Conservation (phyloP, 2,113 vertebrate genomes). For the Psilopsiagon aymara region DNA sequence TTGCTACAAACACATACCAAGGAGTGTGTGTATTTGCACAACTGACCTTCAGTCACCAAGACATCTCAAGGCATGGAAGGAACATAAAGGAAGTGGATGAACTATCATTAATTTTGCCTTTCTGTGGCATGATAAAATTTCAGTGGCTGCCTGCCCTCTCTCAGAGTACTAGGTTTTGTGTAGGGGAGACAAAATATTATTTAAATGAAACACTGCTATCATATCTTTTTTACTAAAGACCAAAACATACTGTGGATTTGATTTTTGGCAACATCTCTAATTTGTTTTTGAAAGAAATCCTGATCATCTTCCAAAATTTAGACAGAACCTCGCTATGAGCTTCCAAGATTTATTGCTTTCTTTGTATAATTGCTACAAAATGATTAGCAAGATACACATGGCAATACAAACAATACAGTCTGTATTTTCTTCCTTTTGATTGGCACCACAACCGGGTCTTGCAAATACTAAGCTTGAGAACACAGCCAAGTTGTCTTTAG, state of each 20-base stretch:
- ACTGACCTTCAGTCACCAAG: background rate
- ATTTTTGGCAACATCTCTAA: background rate
- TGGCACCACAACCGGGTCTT: background rate
- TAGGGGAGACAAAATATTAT: background rate
- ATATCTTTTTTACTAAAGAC: background rate
- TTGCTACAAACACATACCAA: background rate
- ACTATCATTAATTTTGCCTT: background rate
- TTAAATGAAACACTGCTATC: background rate
- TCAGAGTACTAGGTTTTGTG: background rate
- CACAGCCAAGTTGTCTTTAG: background rate
- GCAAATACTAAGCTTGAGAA: background rate
- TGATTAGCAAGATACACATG: slow-evolving; percentile 7
- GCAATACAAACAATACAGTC: slow-evolving; percentile 8
- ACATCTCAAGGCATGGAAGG: background rate
- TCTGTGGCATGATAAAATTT: background rate
- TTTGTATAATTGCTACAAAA: background rate
- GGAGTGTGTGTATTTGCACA: background rate
- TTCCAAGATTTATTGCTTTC: slow-evolving; percentile 36
- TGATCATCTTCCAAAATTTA: slow-evolving; percentile 29
- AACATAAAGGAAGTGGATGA: background rate
- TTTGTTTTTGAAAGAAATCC: slow-evolving; percentile 1
- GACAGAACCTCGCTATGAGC: background rate
- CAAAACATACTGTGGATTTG: background rate
- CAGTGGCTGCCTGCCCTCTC: background rate
- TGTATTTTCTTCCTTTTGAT: slow-evolving; percentile 8